Conservation (phyloP, 2,113 vertebrate species). For the Lophochroa leadbeateri region DNA sequence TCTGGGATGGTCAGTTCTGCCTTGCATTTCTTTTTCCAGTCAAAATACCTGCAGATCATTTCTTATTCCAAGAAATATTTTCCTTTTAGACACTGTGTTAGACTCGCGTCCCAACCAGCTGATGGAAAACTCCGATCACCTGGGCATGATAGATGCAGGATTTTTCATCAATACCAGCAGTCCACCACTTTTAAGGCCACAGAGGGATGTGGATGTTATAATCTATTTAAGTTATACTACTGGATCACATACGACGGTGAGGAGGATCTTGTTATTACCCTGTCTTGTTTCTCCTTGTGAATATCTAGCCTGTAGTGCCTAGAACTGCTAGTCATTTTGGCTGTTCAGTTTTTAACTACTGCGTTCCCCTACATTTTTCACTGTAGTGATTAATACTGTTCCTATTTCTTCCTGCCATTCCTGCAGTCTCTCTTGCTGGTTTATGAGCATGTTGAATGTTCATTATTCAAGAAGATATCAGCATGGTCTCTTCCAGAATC, state of each 20-base stretch:
- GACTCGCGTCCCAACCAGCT: conserved; percentile 70
- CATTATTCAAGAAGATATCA: background rate
- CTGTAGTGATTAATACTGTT: background rate
- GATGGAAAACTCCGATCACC: conserved; percentile 60
- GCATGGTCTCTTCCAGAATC: background rate
- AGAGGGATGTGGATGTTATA: conserved; percentile 78
- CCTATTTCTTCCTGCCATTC: background rate
- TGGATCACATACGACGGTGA: conserved; percentile 75
- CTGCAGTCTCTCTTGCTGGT: background rate
- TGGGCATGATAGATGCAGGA: conserved; percentile 78
- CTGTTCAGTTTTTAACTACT: background rate
- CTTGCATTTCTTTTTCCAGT: background rate
- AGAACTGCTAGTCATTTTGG: background rate
- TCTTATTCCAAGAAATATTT: background rate
- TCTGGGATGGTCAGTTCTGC: background rate
- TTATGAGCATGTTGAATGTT: background rate
- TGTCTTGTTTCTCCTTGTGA: background rate
- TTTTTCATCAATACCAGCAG: conserved; percentile 81
- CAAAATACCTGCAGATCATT: background rate
- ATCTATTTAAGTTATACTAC: conserved; percentile 79
- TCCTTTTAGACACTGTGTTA: conserved; percentile 73
- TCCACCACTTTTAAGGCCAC: conserved; percentile 69
- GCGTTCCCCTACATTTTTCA: background rate
- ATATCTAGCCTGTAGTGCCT: background rate
- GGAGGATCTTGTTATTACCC: background rate